A percentile compares a stretch with the other conserved stretches of the same genome.
phyloP scores from a whole-genome alignment of 2,888 invertebrate genomes.

The Cylloceria caligata region DNA sequence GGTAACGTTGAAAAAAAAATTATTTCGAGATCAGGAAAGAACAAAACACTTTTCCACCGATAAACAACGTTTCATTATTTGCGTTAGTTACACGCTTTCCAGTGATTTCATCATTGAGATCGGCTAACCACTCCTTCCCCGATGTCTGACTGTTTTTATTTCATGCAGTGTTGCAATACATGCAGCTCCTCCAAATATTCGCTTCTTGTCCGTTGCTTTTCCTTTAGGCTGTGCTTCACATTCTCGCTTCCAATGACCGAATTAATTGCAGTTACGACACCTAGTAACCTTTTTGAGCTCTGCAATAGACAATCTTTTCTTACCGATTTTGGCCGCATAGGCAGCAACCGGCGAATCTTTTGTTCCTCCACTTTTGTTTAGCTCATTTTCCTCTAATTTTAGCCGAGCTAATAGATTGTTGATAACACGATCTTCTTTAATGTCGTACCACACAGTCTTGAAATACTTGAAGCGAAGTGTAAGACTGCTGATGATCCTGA shows the following conservation, averaged over 20 bases:
- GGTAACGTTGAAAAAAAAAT: conserved; percentile 59
- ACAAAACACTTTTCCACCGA: conserved; percentile 16
- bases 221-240: background rate
- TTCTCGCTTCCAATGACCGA: conserved; percentile 15
- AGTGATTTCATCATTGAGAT: background rate
- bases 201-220: background rate
- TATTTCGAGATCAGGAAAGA: conserved; percentile 32
- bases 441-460: conserved; percentile 61
- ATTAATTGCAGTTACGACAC: conserved; percentile 8
- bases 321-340: background rate
- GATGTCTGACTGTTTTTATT: background rate
- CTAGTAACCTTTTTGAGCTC: background rate
- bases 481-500: conserved; percentile 52
- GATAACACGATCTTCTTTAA: conserved; percentile 53
- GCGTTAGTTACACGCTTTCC: background rate
- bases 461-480: conserved; percentile 55
- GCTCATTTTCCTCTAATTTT: conserved; percentile 49
- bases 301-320: background rate
- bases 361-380: conserved; percentile 41
- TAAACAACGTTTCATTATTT: background rate
- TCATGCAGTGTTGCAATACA: background rate
- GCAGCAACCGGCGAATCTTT: background rate
- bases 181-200: background rate
- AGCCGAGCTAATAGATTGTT: conserved; percentile 54
- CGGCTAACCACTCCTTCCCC: conserved; percentile 2